Evolutionary conservation across 92 coral and sea anemone genomes (phyloP).

Genomic region (Paragorgia papillata): DNA sequence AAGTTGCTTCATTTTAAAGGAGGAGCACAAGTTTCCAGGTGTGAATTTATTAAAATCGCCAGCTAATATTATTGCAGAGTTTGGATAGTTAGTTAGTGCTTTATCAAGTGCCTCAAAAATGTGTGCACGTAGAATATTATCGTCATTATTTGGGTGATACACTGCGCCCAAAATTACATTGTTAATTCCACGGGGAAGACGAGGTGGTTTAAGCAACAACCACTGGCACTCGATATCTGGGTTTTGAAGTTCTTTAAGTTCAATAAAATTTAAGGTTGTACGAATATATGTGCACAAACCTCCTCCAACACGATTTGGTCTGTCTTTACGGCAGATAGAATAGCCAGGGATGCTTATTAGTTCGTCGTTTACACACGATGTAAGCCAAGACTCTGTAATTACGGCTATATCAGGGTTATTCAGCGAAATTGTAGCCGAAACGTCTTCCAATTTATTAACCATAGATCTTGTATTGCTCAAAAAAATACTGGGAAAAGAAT

Average conservation of each 20-base stretch:
- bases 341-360: constrained; percentile 47
- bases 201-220: constrained; percentile 43
- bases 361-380: constrained; percentile 28
- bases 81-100: constrained; percentile 38
- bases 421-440: constrained; percentile 42
- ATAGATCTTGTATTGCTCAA: constrained; percentile 54
- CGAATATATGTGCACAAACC: constrained; percentile 49
- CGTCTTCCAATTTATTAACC: constrained; percentile 62
- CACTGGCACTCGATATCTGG: constrained; percentile 43
- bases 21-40: constrained; percentile 45
- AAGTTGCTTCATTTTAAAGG: constrained; percentile 44
- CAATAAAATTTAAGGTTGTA: constrained; percentile 4
- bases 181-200: constrained; percentile 57
- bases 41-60: constrained; percentile 57
- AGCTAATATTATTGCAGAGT: constrained; percentile 30
- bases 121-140: constrained; percentile 23
- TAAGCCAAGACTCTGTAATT: constrained; percentile 29
- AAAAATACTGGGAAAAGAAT: constrained; percentile 47
- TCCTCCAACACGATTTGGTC: constrained; percentile 48
- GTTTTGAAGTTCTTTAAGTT: constrained; percentile 28
- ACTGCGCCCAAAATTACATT: constrained; percentile 43
- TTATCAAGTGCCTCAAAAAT: constrained; percentile 33
- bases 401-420: constrained; percentile 51
- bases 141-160: constrained; percentile 42
- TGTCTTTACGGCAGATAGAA: constrained; percentile 41